Percentiles rank a stretch among this genome's conserved stretches.
Evolutionary conservation across 2,797 vertebrate genomes (phyloP).

Genomic region (Hydrophis major): DNA sequence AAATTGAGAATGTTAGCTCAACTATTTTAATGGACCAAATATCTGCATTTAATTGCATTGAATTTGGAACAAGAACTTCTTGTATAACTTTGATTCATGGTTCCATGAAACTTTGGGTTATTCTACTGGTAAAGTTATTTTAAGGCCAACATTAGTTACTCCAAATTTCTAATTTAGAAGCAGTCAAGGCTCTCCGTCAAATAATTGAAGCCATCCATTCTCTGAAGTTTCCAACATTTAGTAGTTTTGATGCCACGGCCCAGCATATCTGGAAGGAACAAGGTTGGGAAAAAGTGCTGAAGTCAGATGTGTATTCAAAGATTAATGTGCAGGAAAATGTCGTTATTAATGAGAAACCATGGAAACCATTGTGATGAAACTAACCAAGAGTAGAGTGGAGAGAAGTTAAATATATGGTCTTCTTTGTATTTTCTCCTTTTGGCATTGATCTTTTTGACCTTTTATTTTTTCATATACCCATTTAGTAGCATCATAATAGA

Average conservation of each 20-base stretch:
- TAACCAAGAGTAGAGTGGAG: background rate
- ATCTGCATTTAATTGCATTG: background rate
- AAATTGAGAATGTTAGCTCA: background rate
- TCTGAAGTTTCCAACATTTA: background rate
- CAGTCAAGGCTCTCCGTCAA: background rate
- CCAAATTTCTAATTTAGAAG: background rate
- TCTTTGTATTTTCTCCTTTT: background rate
- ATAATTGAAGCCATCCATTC: background rate
- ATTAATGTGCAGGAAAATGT: background rate
- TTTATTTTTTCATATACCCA: background rate
- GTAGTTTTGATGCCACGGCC: background rate
- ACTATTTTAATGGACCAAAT: background rate
- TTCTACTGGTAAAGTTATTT: background rate
- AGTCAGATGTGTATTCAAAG: background rate
- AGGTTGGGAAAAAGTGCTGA: background rate
- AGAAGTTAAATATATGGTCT: background rate
- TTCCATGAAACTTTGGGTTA: background rate
- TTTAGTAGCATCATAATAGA: slow-evolving; percentile 16
- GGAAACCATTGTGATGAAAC: background rate
- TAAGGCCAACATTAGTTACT: background rate
- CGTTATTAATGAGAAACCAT: background rate
- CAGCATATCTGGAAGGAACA: background rate
- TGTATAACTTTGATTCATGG: background rate
- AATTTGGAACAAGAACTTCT: background rate
- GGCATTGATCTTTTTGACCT: slow-evolving; percentile 4